Evolutionary conservation across 2,113 vertebrate species (phyloP), one percentile per base, ranked within the genome.

Genomic region (Dipodomys spectabilis): DNA sequence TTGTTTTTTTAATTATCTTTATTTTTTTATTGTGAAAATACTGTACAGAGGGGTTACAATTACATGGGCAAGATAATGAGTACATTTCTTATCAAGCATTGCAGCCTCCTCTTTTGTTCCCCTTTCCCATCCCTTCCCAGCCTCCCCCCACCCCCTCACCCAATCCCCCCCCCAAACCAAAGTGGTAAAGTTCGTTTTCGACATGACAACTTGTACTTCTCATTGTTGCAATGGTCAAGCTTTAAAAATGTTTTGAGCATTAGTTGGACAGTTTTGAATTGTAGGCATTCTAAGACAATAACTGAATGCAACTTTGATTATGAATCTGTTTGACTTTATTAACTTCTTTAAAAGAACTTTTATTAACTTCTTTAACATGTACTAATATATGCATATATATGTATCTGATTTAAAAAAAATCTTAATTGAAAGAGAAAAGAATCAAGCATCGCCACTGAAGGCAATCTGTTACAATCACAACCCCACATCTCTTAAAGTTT

Each of bases 291-390:
- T 53, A 53, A 53, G 49, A 53, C 49, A 53, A 11, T 9, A 53
- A 53, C 12, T 53, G 49, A 53, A 23, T 16, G 28, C 65, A 65
- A 30, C 0, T 68, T 65, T 87, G 28, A 30, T 77, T 81, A 28
- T 1, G 28, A 12, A 28, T 32, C 0, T 11, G 12, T 35, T 32
- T 5, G n/a, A 44, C 6, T 9, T 30, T 60, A 60, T n/a, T 20
- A 53, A 71, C 3, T 28, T 45, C 4, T 85, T 7, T 87, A 68
- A 84, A 64, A 77, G 1, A 53, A 28, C 19, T 44, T 44, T 0
- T 10, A 20, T 67, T 39, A 79, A 60, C 13, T n/a, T 71, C 71
- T 80, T 88, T 53, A 53, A 53, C 8, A 62, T 80, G n/a, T 12
- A 28, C 4, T n/a, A 62, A 60, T 25, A 62, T 53, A 53, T 49